A percentile compares a stretch with the other conserved stretches of the same genome.
phyloP scores from a whole-genome alignment of 2,113 vertebrate genomes.

The Amblyopsis rosae region DNA sequence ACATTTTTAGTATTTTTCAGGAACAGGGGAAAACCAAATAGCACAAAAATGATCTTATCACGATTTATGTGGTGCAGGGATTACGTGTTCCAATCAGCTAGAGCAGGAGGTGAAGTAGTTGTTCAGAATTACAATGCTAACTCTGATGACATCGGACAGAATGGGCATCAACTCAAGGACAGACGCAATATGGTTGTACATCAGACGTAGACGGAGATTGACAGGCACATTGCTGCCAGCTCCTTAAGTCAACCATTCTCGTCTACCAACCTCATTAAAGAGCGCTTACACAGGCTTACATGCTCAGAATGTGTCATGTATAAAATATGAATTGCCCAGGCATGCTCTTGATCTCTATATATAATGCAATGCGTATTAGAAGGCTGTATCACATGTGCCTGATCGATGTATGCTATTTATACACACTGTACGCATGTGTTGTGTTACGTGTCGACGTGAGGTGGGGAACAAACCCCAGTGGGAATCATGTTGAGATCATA shows the following conservation, averaged over 20 bases:
- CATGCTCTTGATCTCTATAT: constrained; percentile 5
- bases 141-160: not conserved
- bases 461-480: not conserved
- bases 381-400: not conserved
- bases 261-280: constrained; percentile 58
- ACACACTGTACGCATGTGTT: not conserved
- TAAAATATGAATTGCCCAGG: constrained; percentile 45
- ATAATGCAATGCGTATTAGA: not conserved
- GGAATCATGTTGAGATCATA: constrained; percentile 10
- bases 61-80: too few relatives aligned
- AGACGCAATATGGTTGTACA: constrained; percentile 66
- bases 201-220: constrained; percentile 60
- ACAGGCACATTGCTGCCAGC: constrained; percentile 67
- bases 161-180: constrained; percentile 50
- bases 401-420: constrained; percentile 21
- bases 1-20: too few relatives aligned
- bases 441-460: not conserved
- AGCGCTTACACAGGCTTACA: constrained; percentile 32
- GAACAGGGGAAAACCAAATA: too few relatives aligned
- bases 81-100: too few relatives aligned
- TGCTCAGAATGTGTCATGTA: constrained; percentile 43
- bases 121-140: not conserved
- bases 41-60: too few relatives aligned
- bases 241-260: constrained; percentile 45
- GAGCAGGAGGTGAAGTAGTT: too few relatives aligned